Base-by-base conservation (phyloP, 2,888 invertebrate genomes). In the Chesias legatella region DNA sequence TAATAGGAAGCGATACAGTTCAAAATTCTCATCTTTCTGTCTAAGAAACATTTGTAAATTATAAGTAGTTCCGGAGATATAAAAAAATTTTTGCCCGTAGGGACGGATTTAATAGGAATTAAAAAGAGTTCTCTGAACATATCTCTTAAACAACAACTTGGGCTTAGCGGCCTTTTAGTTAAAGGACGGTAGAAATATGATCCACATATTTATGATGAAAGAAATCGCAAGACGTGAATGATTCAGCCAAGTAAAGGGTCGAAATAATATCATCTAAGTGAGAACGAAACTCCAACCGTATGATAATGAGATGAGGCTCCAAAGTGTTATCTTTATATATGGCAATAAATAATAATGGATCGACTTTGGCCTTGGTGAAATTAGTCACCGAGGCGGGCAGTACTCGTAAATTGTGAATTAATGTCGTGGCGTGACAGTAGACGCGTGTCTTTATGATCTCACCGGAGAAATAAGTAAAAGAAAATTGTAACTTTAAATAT, bases 281-380 rank as follows among this genome's bases (percentile, higher is more conserved):
- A 38, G 29, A 49, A 48, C 40, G 46, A 34, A 65, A 68, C 71
- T 48, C 51, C 41, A 43, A 67, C 75, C 59, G 62, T 76, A 67
- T 37, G 8, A 3, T n/a, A 22, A 17, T 21, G 0, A 41, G 22
- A 33, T 49, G 74, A 80, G 63, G 74, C 67, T 43, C 47, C 24
- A 43, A 63, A 70, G 10, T 37, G 34, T 35, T 42, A 34, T 39
- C 46, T 69, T 75, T 77, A 73, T 73, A 79, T 80, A 80, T 63
- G 75, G 81, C 65, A 79, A 83, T 83, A 85, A 85, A 85, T 84
- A 83, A 84, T 83, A 83, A 81, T 82, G 83, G 80, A 75, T 79
- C 79, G 73, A 79, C 79, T 68, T 64, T 70, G 81, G 76, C 84
- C 84, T 86, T 86, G 80, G 75, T 60, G 72, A 76, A 79, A 79